These are phyloP conservation scores for Trachymyrmex septentrionalis DNA, from an alignment of 1,140 invertebrate species.

Conservation along the genomic window DNA sequence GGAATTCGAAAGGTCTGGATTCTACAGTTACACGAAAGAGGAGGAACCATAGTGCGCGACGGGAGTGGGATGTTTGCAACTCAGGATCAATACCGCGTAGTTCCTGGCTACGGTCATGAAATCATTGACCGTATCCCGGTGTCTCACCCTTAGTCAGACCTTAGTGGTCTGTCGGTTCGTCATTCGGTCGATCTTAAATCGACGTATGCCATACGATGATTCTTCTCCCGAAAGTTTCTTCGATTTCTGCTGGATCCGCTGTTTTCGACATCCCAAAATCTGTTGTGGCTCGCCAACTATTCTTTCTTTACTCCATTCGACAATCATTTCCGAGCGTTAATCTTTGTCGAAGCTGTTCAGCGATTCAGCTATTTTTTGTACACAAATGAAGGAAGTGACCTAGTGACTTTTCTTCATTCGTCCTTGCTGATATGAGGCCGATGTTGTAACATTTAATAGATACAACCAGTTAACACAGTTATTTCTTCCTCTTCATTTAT, in stretches of 20 bases:
- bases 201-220: constrained; percentile 64
- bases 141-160: background rate
- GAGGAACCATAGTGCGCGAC: constrained; percentile 50
- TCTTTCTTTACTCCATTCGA: background rate
- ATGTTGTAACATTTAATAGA: background rate
- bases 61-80: constrained; percentile 43
- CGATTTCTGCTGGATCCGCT: constrained; percentile 32
- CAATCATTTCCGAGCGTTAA: background rate
- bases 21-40: constrained; percentile 61
- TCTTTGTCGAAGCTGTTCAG: background rate
- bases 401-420: background rate
- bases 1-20: constrained; percentile 26
- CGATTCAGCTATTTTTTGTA: too few species aligned
- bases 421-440: background rate
- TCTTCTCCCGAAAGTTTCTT: background rate
- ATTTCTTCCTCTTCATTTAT: background rate
- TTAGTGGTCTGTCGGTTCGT: background rate
- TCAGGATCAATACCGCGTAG: constrained; percentile 59
- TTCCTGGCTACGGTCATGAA: constrained; percentile 45
- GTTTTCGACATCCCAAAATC: constrained; percentile 57
- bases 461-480: constrained; percentile 16
- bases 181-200: constrained; percentile 44
- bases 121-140: constrained; percentile 30
- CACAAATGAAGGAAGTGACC: background rate
- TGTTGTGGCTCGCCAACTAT: background rate